These are phyloP conservation scores for Aquatica leii DNA, from an alignment of 2,888 invertebrate genomes.

Conservation along the genomic window DNA sequence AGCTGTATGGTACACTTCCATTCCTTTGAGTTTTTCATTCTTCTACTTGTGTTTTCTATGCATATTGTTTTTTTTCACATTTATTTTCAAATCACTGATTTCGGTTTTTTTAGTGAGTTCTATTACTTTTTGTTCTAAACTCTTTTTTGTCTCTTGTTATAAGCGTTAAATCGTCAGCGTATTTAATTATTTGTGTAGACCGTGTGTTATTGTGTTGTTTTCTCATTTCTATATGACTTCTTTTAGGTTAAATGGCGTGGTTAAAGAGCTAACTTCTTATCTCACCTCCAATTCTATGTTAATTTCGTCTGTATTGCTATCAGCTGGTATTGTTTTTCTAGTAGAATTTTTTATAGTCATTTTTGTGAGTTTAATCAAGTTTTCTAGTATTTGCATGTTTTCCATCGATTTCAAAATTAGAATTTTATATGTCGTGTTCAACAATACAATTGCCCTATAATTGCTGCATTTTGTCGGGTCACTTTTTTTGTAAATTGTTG, in stretches of 20 bases:
- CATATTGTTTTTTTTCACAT: no score
- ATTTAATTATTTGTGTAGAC: no score
- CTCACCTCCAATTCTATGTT: neutral
- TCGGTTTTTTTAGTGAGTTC: no score
- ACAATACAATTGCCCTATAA: neutral
- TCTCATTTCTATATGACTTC: neutral
- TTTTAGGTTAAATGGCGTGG: neutral
- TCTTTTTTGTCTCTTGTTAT: no score
- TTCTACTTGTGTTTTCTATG: no score
- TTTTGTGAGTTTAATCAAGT: neutral
- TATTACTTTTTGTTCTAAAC: no score
- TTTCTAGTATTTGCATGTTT: constrained; percentile 3
- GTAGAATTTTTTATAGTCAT: neutral
- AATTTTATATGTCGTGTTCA: constrained; percentile 10
- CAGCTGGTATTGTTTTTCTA: constrained; percentile 1
- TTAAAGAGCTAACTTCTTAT: neutral
- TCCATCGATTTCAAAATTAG: neutral
- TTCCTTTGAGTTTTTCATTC: no score
- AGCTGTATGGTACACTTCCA: no score
- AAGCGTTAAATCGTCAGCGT: no score
- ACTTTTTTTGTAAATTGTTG: neutral
- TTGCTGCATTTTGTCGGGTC: neutral
- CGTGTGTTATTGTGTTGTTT: neutral
- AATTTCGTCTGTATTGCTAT: neutral
- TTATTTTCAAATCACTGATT: no score